These are phyloP conservation scores for Eublepharis macularius DNA, from an alignment of 2,113 vertebrate genomes.

Conservation along the genomic window DNA sequence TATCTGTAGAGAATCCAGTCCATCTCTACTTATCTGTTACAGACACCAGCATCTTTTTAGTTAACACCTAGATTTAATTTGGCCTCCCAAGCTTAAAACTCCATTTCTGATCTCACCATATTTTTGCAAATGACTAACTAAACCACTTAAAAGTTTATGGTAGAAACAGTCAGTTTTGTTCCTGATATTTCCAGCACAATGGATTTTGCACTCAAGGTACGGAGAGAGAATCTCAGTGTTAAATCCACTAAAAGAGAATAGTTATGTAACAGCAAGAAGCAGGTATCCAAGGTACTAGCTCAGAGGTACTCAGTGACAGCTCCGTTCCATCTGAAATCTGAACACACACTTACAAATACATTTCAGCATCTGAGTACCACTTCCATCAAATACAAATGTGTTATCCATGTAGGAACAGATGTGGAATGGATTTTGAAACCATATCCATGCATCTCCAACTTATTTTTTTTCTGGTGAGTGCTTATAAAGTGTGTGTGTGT, in stretches of 20 bases:
- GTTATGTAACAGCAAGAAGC: not conserved
- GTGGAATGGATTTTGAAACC: not conserved
- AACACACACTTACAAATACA: not conserved
- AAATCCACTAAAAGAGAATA: not conserved
- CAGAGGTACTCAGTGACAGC: not conserved
- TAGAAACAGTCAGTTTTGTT: not conserved
- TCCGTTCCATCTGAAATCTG: not conserved
- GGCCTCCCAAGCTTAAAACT: not conserved
- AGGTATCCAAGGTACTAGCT: not conserved
- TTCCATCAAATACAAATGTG: not conserved
- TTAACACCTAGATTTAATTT: not conserved
- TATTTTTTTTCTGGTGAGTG: not conserved
- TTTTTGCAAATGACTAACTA: not conserved
- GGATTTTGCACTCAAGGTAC: not conserved
- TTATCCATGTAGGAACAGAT: not conserved
- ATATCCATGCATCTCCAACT: not conserved
- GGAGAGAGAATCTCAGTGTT: not conserved
- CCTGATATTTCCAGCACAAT: not conserved
- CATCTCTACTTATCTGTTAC: not conserved
- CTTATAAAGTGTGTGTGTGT: not conserved
- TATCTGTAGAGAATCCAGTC: not conserved
- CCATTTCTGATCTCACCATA: not conserved
- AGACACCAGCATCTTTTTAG: not conserved
- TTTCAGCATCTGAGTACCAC: not conserved
- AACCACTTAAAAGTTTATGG: not conserved